These are phyloP conservation scores for Galerucella pusilla DNA, from an alignment of 2,888 invertebrate species.

Conservation along the genomic window DNA sequence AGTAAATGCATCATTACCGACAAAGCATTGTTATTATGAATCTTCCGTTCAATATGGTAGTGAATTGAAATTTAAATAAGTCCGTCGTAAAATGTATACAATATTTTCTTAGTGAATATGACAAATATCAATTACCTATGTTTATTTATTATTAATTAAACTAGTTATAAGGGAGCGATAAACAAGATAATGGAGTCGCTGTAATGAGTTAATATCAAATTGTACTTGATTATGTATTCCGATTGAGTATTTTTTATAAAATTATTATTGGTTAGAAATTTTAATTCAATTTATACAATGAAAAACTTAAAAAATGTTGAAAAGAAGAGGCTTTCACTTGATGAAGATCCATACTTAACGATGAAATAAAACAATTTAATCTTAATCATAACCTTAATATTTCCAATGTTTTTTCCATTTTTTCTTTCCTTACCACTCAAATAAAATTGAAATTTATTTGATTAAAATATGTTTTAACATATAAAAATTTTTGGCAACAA, in stretches of 20 bases:
- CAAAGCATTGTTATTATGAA: neutral
- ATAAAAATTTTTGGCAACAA: no score
- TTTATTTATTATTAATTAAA: neutral
- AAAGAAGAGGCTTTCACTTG: no score
- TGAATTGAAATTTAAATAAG: neutral
- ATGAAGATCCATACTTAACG: no score
- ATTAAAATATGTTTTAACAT: no score
- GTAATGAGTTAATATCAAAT: neutral
- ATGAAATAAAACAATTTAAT: no score
- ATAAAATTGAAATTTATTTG: no score
- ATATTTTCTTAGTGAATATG: neutral
- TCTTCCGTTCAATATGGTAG: neutral
- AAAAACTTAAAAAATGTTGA: no score
- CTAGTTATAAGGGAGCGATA: neutral
- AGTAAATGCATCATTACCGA: neutral
- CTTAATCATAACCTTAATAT: no score
- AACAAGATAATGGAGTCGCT: neutral
- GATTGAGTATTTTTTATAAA: neutral
- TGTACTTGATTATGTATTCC: neutral
- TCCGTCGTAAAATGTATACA: neutral
- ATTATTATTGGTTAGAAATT: neutral
- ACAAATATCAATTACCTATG: neutral
- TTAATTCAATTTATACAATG: neutral
- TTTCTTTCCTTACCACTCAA: no score
- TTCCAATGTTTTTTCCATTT: no score